phyloP scores from a whole-genome alignment of 1,140 invertebrate genomes.

The Drosophila guanche region DNA sequence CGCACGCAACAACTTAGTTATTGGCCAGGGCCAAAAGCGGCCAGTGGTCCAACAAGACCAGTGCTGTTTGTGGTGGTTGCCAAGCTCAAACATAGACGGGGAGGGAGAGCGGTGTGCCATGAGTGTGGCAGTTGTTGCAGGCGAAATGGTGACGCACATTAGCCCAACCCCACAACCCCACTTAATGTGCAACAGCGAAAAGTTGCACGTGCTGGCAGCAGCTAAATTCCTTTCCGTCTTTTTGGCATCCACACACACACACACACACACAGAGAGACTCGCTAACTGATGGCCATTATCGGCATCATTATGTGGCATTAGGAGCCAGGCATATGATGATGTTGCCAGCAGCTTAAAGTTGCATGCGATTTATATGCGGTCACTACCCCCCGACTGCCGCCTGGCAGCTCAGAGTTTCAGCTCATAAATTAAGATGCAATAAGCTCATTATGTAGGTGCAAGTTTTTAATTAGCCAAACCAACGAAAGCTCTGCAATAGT shows the following conservation, averaged over 20 bases:
- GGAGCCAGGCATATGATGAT: constrained; percentile 43
- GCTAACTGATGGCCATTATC: constrained; percentile 70
- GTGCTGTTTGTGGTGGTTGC: background rate
- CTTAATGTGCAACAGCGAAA: constrained; percentile 66
- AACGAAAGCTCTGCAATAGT: constrained; percentile 28
- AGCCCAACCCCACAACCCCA: constrained; percentile 20
- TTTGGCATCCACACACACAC: constrained; percentile 29
- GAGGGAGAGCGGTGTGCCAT: background rate
- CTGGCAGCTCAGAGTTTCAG: constrained; percentile 26
- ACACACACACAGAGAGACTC: constrained; percentile 13
- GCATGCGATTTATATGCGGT: constrained; percentile 70
- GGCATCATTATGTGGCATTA: constrained; percentile 81
- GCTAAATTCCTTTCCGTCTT: constrained; percentile 32
- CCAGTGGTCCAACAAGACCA: background rate
- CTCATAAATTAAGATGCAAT: constrained; percentile 66
- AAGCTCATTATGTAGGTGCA: constrained; percentile 57
- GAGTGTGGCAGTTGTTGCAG: constrained; percentile 9
- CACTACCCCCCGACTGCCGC: background rate
- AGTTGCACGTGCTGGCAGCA: constrained; percentile 59
- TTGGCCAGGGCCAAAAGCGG: constrained; percentile 47
- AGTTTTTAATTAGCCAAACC: constrained; percentile 42
- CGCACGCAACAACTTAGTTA: constrained; percentile 66
- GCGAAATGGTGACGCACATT: constrained; percentile 68
- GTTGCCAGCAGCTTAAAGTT: constrained; percentile 72
- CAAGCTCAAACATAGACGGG: background rate